Evolutionary conservation across 2,888 invertebrate genomes (phyloP).

Genomic region (Chymomyza caudatula): DNA sequence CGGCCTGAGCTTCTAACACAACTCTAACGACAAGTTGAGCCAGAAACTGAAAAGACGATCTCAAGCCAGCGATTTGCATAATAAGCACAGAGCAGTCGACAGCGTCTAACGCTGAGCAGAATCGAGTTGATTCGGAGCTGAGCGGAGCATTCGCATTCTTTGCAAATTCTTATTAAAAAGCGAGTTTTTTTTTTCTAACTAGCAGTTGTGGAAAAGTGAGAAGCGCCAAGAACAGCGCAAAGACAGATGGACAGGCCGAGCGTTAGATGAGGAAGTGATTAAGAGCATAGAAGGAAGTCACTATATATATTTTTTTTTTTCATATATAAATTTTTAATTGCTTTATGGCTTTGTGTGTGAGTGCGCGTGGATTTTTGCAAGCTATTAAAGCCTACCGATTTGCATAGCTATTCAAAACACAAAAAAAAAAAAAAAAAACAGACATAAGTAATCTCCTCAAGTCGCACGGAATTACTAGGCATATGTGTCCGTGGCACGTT

Average conservation of each 20-base stretch:
- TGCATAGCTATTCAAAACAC: not conserved
- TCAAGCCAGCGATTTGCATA: conserved; percentile 44
- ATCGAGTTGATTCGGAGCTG: conserved; percentile 45
- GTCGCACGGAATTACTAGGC: not conserved
- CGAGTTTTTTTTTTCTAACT: conserved; percentile 54
- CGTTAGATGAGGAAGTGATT: conserved; percentile 70
- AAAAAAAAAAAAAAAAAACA: not conserved
- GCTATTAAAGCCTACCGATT: not conserved
- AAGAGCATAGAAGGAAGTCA: conserved; percentile 66
- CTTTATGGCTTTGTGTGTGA: conserved; percentile 22
- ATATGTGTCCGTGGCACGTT: not conserved
- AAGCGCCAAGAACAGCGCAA: conserved; percentile 69
- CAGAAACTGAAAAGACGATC: conserved; percentile 19
- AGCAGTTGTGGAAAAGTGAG: conserved; percentile 59
- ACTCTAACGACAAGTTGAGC: conserved; percentile 55
- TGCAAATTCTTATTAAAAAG: conserved; percentile 69
- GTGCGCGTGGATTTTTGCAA: conserved; percentile 48
- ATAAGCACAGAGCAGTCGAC: conserved; percentile 55
- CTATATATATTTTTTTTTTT: not conserved
- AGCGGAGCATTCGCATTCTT: not conserved
- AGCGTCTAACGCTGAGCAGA: conserved; percentile 15
- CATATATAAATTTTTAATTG: not conserved
- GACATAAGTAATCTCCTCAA: not conserved
- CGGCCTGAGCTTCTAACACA: conserved; percentile 50
- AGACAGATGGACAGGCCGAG: conserved; percentile 17